A percentile compares a stretch with the other conserved stretches of the same genome.
phyloP scores from a whole-genome alignment of 2,113 vertebrate genomes.

The Embiotoca jacksoni region DNA sequence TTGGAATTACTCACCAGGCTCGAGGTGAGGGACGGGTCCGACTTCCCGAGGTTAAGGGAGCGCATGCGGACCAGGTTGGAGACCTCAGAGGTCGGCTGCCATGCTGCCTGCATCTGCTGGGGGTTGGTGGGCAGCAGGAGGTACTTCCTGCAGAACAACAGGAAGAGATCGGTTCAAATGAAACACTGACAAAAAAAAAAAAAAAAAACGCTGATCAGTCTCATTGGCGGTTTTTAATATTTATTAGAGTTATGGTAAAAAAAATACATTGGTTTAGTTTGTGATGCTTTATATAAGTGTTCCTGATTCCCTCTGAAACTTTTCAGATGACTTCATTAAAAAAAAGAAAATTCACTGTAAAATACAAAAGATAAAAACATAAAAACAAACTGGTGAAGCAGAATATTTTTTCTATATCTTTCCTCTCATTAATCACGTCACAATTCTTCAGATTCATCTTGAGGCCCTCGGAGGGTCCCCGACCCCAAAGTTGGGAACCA shows the following conservation, averaged over 20 bases:
- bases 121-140: slow-evolving; percentile 85
- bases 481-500: no score
- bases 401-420: no score
- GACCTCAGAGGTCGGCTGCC: slow-evolving; percentile 81
- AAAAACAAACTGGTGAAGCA: no score
- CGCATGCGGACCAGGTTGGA: slow-evolving; percentile 94
- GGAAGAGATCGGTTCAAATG: background rate
- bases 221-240: no score
- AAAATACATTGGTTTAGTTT: background rate
- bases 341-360: no score
- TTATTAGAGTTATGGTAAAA: background rate
- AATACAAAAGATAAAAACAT: no score
- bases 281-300: no score
- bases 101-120: slow-evolving; percentile 79
- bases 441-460: no score
- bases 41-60: slow-evolving; percentile 92
- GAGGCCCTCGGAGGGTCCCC: no score
- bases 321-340: no score
- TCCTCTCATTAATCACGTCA: no score
- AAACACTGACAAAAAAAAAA: background rate
- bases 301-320: no score
- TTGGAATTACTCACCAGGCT: slow-evolving; percentile 86
- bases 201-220: background rate
- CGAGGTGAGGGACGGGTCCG: slow-evolving; percentile 92
- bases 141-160: slow-evolving; percentile 87